Evolutionary conservation across 2,113 vertebrate species (phyloP), one percentile per base, ranked within the genome.

Genomic region (Ascaphus truei): DNA sequence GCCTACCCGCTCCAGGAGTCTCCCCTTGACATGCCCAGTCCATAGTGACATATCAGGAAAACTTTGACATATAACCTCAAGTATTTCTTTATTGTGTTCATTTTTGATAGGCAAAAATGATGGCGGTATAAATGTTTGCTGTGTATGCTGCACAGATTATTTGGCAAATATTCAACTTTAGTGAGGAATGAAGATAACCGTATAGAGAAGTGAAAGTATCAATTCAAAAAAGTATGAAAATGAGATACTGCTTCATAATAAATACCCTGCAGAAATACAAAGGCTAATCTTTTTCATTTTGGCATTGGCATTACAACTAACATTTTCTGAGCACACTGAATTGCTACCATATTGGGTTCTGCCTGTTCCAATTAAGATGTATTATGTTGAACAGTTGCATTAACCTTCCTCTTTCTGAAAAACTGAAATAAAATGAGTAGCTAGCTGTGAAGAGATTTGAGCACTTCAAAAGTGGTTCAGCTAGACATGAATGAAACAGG

Each of bases 301-400:
- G 41, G 16, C 36, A 29, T 13, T 71, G 67, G 30, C 56, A 69
- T 71, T 71, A 60, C 31, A 61, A 39, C 31, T 60, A 71, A 71
- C 47, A 71, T 51, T 61, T 61, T 41, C 45, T 39, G 52, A 39
- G 26, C 8, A 9, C 12, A 31, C 25, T 52, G 45, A 51, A 60
- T 61, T 61, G 57, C 45, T 61, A 52, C 25, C 57, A 61, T 71
- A 71, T 71, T 61, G 57, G 59, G 67, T 71, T 20, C 47, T 41
- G 27, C 57, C 25, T 60, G 56, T 61, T 61, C 33, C 57, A 60
- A 71, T 71, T 61, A 71, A 47, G 57, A 30, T 61, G 30, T 71
- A 71, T 71, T 71, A 61, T 71, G 45, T 33, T 52, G 67, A 71
- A 61, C 67, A 71, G 41, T 51, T 71, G 33, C 33, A 39, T 69